Evolutionary conservation across 2,113 vertebrate genomes (phyloP), one percentile per base, ranked within the genome.

Genomic region (Triplophysa tibetana): DNA sequence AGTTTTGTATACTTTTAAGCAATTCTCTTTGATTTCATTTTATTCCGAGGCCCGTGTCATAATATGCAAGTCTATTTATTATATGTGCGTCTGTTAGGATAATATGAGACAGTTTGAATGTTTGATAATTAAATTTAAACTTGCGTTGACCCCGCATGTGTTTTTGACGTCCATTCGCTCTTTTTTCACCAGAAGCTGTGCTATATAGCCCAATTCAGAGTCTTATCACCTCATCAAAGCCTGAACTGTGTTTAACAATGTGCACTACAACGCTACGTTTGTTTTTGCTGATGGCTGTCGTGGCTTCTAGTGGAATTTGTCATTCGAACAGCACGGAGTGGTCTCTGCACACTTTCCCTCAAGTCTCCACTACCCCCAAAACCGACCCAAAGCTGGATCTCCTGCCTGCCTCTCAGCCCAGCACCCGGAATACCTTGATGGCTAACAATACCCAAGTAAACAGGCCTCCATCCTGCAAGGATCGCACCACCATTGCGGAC

Each of bases 281-380:
- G 86, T 82, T 93, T 84, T 45, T 89, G 84, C 87, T 93, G 83
- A 89, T 91, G 82, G 84, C 78, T 81, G 86, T 88, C 77, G 75
- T 90, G 88, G 88, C 83, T 62, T 85, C 88, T 85, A 79, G 86
- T 81, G 93, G 89, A 90, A 87, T 89, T 84, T 90, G 93, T 86
- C 90, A 91, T 85, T 87, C 78, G 84, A 90, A 91, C 82, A 67
- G 60, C 54, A 88, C 82, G 23, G 85, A 81, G 26, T 63, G 74
- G 52, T 50, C 77, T 70, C 24, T 17, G 2, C 58, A 62, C 67
- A 56, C 70, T 19, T 77, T 78, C 16, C 26, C 81, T 80, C 84
- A 79, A 14, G 29, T 24, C 75, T 83, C 87, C 79, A 88, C 88
- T 26, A 70, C 81, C 38, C 60, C 3, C 24, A 23, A 16, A 41